phyloP scores from a whole-genome alignment of 2,113 vertebrate genomes.

The Paradoxurus hermaphroditus region DNA sequence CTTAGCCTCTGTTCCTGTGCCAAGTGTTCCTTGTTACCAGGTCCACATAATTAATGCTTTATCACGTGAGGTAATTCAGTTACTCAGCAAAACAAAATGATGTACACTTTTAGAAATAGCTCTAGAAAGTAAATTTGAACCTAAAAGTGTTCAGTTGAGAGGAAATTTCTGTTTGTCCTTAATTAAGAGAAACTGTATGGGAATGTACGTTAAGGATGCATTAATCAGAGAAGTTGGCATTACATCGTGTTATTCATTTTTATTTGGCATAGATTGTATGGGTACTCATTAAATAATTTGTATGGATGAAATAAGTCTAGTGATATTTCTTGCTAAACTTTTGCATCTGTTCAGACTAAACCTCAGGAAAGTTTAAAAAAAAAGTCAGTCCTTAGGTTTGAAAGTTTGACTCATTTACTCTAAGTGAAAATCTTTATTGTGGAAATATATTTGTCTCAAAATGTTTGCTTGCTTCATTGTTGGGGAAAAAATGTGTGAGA shows the following conservation, averaged over 20 bases:
- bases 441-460: background rate
- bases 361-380: background rate
- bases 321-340: conserved; percentile 62
- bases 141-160: conserved; percentile 68
- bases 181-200: conserved; percentile 79
- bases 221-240: conserved; percentile 75
- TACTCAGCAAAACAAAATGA: conserved; percentile 77
- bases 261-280: conserved; percentile 72
- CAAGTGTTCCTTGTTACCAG: conserved; percentile 71
- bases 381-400: background rate
- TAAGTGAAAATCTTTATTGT: background rate
- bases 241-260: conserved; percentile 62
- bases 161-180: conserved; percentile 77
- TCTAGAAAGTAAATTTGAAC: conserved; percentile 69
- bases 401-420: background rate
- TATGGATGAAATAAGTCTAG: conserved; percentile 59
- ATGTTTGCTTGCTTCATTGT: background rate
- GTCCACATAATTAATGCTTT: conserved; percentile 75
- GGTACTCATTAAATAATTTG: conserved; percentile 66
- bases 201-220: conserved; percentile 66
- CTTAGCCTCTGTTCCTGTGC: background rate
- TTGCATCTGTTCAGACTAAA: background rate
- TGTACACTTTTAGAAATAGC: conserved; percentile 64
- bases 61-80: conserved; percentile 70
- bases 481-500: background rate